These are phyloP conservation scores for Neogobius melanostomus DNA, from an alignment of 2,113 vertebrate species.

Conservation along the genomic window DNA sequence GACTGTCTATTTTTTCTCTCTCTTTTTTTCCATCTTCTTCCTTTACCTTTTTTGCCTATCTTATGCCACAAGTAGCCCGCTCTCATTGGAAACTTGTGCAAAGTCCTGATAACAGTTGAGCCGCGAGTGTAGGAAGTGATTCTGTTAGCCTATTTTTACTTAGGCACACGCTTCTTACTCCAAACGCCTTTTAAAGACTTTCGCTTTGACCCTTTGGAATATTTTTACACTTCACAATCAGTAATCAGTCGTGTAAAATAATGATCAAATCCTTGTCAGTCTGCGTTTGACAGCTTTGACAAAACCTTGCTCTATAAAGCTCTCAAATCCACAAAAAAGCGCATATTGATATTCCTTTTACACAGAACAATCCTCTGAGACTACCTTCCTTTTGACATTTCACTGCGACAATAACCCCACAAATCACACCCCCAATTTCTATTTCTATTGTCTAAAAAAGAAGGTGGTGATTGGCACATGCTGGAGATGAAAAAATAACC, in stretches of 20 bases:
- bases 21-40: conserved; percentile 40
- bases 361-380: conserved; percentile 61
- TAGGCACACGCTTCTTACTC: conserved; percentile 26
- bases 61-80: conserved; percentile 53
- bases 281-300: conserved; percentile 64
- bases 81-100: conserved; percentile 57
- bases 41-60: conserved; percentile 34
- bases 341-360: conserved; percentile 64
- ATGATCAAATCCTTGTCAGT: conserved; percentile 62
- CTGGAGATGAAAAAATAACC: conserved; percentile 49
- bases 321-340: conserved; percentile 60
- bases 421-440: conserved; percentile 70
- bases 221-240: conserved; percentile 39
- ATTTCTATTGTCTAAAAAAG: conserved; percentile 61
- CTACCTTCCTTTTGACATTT: conserved; percentile 67
- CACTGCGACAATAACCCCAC: conserved; percentile 56
- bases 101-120: conserved; percentile 61
- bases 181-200: conserved; percentile 40
- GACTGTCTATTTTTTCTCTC: conserved; percentile 42
- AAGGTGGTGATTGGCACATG: conserved; percentile 73
- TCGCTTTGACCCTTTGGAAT: conserved; percentile 55
- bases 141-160: conserved; percentile 60
- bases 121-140: conserved; percentile 66
- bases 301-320: conserved; percentile 62
- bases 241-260: conserved; percentile 56